Base-by-base conservation (phyloP, 2,113 vertebrate genomes). In the Zosterops japonicus region DNA sequence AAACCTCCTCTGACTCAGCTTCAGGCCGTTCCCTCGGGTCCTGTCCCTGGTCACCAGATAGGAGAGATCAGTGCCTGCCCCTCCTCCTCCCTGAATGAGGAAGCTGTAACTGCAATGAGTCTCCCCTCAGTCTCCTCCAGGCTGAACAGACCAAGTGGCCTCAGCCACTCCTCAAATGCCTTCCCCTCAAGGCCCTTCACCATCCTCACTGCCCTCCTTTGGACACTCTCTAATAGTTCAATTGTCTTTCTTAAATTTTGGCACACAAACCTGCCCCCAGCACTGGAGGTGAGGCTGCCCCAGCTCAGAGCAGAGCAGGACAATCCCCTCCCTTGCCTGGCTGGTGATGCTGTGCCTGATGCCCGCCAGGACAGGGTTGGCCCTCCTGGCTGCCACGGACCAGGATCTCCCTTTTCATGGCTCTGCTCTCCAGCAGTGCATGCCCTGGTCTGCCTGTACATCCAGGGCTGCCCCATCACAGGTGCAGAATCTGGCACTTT, bases 361-460 rank as follows among this genome's bases (percentile, higher is more conserved):
- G 14, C 1, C 1, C 24, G 14, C 19, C 24, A 36, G 47, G n/a
- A 18, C 11, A 28, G 1, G 7, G 5, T 4, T 64, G n/a, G 11
- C 12, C n/a, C 22, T 63, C 57, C 57, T 39, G 49, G 69, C 23
- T 39, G 22, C 22, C n/a, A 12, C 12, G 1, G 3, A 47, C 5
- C 41, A 55, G n/a, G 22, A 84, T 12, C 28, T 22, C 39, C 12
- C 14, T 28, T 84, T 55, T 28, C 23, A 9, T 2, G 4, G 49
- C 3, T 0, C 68, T 64, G 50, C 28, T 49, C 2, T 56, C 14
- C 50, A 56, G 28, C 7, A 6, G 6, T 3, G 2, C 29, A 20
- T 28, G 3, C 8, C 14, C 19, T 4, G 4, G 3, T 65, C 6
- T 49, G 12, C 20, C 24, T 0, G 0, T 15, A n/a, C 19, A 28